Percentiles rank a stretch among this genome's conserved stretches.
Evolutionary conservation across 2,888 invertebrate species (phyloP).

Genomic region (Himalopsyche tibetana): DNA sequence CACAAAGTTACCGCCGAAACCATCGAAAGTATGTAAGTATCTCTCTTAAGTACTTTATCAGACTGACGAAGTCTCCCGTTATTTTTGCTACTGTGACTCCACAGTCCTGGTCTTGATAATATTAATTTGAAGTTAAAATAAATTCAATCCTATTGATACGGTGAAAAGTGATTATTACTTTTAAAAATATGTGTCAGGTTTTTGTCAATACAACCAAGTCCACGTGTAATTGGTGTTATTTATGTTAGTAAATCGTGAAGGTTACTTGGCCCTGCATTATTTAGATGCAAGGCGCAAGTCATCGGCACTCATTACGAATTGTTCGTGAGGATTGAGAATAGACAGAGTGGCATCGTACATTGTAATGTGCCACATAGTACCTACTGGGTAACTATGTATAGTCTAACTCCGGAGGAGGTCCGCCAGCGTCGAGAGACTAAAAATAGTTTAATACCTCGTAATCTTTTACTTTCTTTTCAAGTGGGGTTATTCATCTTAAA

Average conservation of each 20-base stretch:
- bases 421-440: not conserved
- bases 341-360: slow-evolving; percentile 15
- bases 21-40: no score
- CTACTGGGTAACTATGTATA: not conserved
- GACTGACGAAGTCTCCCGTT: no score
- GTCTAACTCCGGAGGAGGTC: not conserved
- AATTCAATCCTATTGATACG: no score
- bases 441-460: slow-evolving; percentile 27
- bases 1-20: no score
- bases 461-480: slow-evolving; percentile 20
- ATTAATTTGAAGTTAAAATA: no score
- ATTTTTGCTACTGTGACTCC: no score
- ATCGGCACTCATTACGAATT: slow-evolving; percentile 11
- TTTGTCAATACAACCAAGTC: no score
- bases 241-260: not conserved
- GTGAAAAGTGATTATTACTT: no score
- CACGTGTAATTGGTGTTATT: no score
- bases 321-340: slow-evolving; percentile 5
- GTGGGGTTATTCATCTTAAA: not conserved
- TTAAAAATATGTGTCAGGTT: no score
- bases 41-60: no score
- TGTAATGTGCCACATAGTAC: not conserved
- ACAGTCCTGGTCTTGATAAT: no score
- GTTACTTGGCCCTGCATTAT: not conserved
- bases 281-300: slow-evolving; percentile 3